Base-by-base conservation (phyloP, 2,888 invertebrate genomes). In the Machimus atricapillus region DNA sequence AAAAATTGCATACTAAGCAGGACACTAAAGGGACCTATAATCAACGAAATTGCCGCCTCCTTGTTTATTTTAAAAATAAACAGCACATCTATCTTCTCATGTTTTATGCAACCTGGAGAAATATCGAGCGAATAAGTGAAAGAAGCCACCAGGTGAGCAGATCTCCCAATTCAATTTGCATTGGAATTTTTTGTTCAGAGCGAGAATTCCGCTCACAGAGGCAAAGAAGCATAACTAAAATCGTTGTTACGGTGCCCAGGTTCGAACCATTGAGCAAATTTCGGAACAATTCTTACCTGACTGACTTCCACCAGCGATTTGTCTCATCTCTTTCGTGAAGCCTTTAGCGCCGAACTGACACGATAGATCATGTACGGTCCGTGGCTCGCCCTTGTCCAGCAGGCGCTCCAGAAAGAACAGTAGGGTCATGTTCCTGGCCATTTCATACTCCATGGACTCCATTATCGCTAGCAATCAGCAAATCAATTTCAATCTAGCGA, bases 281-380 rank as follows among this genome's bases (percentile, higher is more conserved):
- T 40, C 76, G 76, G 23, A 85, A 74, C 43, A 43, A 8, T 74
- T 74, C 90, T 96, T 93, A 89, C 97, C 97, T 90, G 97, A 97
- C 93, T 99, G 98, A 90, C 98, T 98, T 90, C 98, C 98, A 89
- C 99, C 97, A 90, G 97, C 97, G 90, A 97, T 97, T 93, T 98
- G 98, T 90, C 98, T 94, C 99, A 99, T 99, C 94, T 99, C 99
- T 94, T 98, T 97, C 34, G 99, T 98, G 93, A 99, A 99, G 90
- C 98, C 99, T 93, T 98, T 98, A 90, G 99, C 98, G 91, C 99
- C 99, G 93, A 99, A 99, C 93, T 99, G 98, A 93, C 99, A 99
- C 92, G 98, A 98, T 90, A 99, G 95, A 94, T 99, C 99, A 93
- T 98, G 98, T 91, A 99, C 95, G 89, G 98, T 98, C 92, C 99